Percentiles rank a stretch among this genome's conserved stretches.
phyloP scores from a whole-genome alignment of 2,888 invertebrate genomes.

The Pollenia amentaria region DNA sequence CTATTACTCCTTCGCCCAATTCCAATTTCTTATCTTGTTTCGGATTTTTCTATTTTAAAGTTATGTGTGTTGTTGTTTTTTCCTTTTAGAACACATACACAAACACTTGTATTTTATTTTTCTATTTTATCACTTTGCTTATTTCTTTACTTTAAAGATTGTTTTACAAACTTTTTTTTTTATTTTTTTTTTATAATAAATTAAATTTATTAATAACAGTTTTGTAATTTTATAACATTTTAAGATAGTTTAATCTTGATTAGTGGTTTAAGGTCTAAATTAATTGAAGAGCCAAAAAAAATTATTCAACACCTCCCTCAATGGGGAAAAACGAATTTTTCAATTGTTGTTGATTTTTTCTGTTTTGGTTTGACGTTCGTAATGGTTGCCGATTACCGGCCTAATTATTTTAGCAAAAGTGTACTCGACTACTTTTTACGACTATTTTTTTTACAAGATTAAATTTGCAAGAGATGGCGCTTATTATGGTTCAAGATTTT shows the following conservation, averaged over 20 bases:
- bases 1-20: conserved; percentile 58
- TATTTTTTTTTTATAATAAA: not conserved
- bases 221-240: conserved; percentile 43
- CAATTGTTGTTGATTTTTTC: conserved; percentile 39
- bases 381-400: conserved; percentile 35
- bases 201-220: conserved; percentile 4
- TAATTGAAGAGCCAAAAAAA: conserved; percentile 27
- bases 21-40: conserved; percentile 60
- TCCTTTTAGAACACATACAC: conserved; percentile 25
- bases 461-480: not conserved
- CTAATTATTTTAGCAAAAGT: not conserved
- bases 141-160: not conserved
- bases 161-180: conserved; percentile 27
- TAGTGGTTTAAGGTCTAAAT: not conserved
- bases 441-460: not conserved
- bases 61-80: conserved; percentile 5
- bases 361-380: conserved; percentile 61
- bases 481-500: too few relatives aligned
- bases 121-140: conserved; percentile 27
- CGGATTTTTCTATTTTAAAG: not conserved
- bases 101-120: conserved; percentile 17
- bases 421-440: not conserved
- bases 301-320: conserved; percentile 60
- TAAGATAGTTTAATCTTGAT: not conserved
- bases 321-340: conserved; percentile 26